Conservation (phyloP, 1,140 invertebrate species). For the Sinella curviseta region DNA sequence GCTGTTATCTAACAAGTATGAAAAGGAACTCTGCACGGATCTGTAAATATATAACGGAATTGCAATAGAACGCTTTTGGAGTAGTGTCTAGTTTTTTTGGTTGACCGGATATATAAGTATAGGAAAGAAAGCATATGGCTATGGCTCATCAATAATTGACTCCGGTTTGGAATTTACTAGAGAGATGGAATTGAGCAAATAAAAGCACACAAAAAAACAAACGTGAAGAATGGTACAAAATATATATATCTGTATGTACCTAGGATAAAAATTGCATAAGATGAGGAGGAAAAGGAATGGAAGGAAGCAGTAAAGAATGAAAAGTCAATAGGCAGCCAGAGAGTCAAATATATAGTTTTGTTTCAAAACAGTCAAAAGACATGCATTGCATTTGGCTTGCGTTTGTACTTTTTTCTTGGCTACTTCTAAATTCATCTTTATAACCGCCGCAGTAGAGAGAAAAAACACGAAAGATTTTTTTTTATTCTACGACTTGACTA, state of each 20-base stretch:
- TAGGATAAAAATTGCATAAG: no score
- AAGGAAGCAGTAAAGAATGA: neutral
- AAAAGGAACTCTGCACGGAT: no score
- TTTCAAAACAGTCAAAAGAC: no score
- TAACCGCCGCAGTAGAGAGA: neutral
- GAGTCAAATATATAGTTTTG: no score
- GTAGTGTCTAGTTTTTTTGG: neutral
- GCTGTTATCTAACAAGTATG: no score
- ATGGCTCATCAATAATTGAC: constrained; percentile 16
- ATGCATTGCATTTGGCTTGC: no score
- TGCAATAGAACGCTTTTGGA: neutral
- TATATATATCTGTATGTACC: no score
- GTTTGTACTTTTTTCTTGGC: neutral
- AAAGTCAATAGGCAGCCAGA: no score
- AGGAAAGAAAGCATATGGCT: no score
- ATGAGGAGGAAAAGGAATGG: neutral
- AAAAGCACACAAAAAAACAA: neutral
- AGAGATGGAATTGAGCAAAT: neutral
- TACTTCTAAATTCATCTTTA: neutral
- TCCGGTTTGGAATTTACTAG: neutral
- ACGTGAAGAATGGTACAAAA: neutral
- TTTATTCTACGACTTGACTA: neutral
- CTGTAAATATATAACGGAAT: neutral
- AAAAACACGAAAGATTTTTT: neutral
- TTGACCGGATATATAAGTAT: neutral